These are phyloP conservation scores for Aphelocoma californica DNA, from an alignment of 2,797 vertebrate species.

Conservation along the genomic window DNA sequence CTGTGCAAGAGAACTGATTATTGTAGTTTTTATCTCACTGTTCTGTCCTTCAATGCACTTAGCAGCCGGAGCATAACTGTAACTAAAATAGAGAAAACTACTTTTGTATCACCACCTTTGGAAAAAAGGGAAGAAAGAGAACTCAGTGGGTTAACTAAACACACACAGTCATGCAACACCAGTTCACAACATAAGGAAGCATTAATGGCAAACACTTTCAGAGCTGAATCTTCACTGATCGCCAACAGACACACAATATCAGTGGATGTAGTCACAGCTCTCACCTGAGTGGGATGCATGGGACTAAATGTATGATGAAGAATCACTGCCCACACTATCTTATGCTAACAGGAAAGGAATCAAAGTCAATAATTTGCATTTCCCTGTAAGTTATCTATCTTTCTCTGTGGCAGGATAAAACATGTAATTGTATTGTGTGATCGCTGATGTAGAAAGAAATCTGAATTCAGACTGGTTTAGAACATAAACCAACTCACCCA, in stretches of 20 bases:
- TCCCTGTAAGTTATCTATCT: neutral
- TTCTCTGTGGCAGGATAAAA: neutral
- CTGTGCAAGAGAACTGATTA: neutral
- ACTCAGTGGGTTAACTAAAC: neutral
- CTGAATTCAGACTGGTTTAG: neutral
- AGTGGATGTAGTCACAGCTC: neutral
- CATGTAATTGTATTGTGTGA: neutral
- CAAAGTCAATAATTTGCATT: neutral
- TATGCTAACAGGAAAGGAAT: neutral
- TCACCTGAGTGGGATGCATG: neutral
- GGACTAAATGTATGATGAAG: neutral
- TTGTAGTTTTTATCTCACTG: neutral
- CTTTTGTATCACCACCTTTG: neutral
- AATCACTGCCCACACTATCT: neutral
- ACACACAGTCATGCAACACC: neutral
- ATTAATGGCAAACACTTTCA: neutral
- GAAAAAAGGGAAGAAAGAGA: neutral
- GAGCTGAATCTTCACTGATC: neutral
- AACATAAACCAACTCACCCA: neutral
- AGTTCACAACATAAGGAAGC: neutral
- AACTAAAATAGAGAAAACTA: neutral
- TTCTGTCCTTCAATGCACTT: neutral
- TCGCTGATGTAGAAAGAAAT: neutral
- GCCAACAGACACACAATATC: neutral
- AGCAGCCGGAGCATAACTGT: neutral